Conservation (phyloP, 2,113 vertebrate species). For the Callionymus lyra region DNA sequence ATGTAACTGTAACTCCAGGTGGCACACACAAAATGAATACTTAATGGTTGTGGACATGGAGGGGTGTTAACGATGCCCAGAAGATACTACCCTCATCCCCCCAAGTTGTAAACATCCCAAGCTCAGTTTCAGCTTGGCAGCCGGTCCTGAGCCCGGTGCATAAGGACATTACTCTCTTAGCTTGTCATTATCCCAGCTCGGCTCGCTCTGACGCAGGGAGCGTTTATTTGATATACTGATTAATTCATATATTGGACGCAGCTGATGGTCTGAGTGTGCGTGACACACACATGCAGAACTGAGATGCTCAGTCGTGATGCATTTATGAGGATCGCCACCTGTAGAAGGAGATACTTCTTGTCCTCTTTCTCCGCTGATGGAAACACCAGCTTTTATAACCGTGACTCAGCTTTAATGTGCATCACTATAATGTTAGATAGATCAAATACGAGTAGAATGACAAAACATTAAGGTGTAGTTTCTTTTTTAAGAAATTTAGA, state of each 20-base stretch:
- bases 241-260: conserved; percentile 4
- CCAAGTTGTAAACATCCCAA: conserved; percentile 49
- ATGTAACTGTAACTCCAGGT: conserved; percentile 72
- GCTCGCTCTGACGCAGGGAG: conserved; percentile 40
- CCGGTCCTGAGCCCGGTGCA: conserved; percentile 38
- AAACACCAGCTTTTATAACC: no score
- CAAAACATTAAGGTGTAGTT: no score
- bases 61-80: conserved; percentile 66
- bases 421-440: no score
- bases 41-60: conserved; percentile 68
- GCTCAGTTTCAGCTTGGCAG: conserved; percentile 57
- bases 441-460: no score
- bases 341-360: no score
- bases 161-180: conserved; percentile 43
- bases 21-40: conserved; percentile 71
- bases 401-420: no score
- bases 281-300: no score
- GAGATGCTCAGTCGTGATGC: no score
- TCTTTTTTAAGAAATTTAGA: no score
- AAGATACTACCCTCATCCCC: conserved; percentile 60
- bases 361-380: no score
- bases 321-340: no score
- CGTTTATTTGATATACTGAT: conserved; percentile 11
- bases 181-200: conserved; percentile 44
- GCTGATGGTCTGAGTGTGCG: background rate